A percentile compares a stretch with the other conserved stretches of the same genome.
Evolutionary conservation across 35 echinoderm and acorn worm species (phyloP).

Genomic region (Ptychodera flava): DNA sequence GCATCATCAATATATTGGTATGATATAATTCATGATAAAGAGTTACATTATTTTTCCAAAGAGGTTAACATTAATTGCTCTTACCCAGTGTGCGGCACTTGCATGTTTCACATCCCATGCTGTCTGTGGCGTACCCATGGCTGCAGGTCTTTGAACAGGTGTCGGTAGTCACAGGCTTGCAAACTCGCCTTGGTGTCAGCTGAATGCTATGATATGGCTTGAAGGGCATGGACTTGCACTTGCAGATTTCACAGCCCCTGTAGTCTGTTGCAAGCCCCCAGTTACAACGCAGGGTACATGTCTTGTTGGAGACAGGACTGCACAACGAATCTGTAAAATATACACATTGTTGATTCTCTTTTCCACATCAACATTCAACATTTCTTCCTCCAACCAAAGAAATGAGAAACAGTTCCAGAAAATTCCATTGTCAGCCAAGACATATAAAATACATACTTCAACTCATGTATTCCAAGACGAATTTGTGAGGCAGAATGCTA

Average conservation of each 20-base stretch:
- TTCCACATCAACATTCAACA: too few species aligned
- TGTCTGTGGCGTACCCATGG: constrained; percentile 28
- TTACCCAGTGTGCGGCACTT: constrained; percentile 24
- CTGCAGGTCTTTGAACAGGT: constrained; percentile 24
- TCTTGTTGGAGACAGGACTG: neutral
- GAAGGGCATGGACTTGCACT: constrained; percentile 9
- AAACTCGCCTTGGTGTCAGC: constrained; percentile 2
- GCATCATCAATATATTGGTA: too few species aligned
- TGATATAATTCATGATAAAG: too few species aligned
- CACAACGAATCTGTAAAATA: neutral
- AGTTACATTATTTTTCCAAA: too few species aligned
- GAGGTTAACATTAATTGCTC: neutral
- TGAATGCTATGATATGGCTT: neutral
- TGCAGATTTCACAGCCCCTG: constrained; percentile 24
- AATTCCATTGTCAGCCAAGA: too few species aligned
- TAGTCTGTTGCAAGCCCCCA: constrained; percentile 28
- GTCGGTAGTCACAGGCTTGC: constrained; percentile 4
- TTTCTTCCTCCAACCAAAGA: too few species aligned
- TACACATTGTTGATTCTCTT: too few species aligned
- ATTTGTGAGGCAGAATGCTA: too few species aligned
- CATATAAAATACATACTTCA: too few species aligned
- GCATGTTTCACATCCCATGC: constrained; percentile 27
- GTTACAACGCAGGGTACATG: neutral
- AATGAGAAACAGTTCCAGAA: too few species aligned
- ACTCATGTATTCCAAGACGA: too few species aligned